Evolutionary conservation across 2,113 vertebrate species (phyloP).

Genomic region (Cyanoderma ruficeps): DNA sequence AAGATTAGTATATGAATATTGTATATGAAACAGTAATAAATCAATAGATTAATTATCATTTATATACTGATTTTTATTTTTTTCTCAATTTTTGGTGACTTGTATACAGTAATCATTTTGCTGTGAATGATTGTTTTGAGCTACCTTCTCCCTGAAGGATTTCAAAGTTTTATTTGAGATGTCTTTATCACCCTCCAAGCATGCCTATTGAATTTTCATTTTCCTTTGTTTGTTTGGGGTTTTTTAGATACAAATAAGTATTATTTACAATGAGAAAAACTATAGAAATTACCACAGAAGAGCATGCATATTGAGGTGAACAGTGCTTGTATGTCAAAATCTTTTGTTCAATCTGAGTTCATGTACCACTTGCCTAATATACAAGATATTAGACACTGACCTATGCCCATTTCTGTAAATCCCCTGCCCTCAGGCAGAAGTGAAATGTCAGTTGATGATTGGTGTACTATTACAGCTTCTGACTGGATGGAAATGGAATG

Average conservation of each 20-base stretch:
- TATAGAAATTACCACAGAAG: neutral
- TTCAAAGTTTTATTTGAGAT: neutral
- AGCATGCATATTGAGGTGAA: neutral
- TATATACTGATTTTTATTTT: neutral
- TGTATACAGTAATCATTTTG: neutral
- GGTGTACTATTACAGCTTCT: conserved; percentile 7
- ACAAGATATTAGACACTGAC: neutral
- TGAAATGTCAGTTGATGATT: conserved; percentile 44
- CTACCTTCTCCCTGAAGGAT: neutral
- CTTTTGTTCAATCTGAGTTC: neutral
- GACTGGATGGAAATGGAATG: neutral
- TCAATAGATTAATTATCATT: neutral
- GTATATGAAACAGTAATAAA: neutral
- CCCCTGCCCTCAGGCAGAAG: conserved; percentile 7
- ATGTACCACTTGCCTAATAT: neutral
- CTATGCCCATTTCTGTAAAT: conserved; percentile 42
- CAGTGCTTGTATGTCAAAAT: neutral
- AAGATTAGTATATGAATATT: neutral
- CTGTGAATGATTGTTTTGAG: neutral
- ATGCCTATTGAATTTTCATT: neutral
- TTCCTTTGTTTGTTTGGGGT: neutral
- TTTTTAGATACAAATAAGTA: neutral
- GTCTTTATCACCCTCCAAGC: neutral
- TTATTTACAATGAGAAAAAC: neutral
- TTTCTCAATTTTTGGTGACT: neutral